Base-by-base conservation (phyloP, 2,797 vertebrate species). In the Channallabes apus region DNA sequence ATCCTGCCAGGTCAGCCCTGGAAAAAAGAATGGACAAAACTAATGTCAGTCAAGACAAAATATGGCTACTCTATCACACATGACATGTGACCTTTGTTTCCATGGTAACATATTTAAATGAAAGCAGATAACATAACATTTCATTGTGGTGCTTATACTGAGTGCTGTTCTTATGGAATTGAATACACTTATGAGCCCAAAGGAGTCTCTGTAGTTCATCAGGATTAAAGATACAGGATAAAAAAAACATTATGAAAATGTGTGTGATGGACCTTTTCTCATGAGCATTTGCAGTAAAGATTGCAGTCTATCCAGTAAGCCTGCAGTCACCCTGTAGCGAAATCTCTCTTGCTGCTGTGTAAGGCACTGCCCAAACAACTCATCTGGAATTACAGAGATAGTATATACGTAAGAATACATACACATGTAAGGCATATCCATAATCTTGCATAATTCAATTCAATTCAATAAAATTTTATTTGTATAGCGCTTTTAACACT, bases 1-100 rank as follows among this genome's bases (percentile, higher is more conserved):
- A 22, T 99, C 97, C 56, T 94, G 96, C 98, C 98, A 99, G 0
- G 96, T 98, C 85, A 98, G 92, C 87, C 98, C 98, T 99, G 92
- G 32, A 77, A 76, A 68, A 38, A n/a, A 20, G 79, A 83, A 35
- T 86, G 41, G 54, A 24, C 3, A 14, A 85, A 84, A 67, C 11
- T 6, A 76, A 82, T 7, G 59, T 80, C n/a, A 85, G 22, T 51
- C 61, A 15, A 22, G 18, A 71, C 20, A 24, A 72, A 71, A 64
- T 29, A 24, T 18, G 69, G 18, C 32, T 32, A 38, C n/a, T 41
- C 41, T 38, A 75, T 68, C 38, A n/a, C 35, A 7, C 18, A 27
- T 54, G 51, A 75, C 35, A 75, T 20, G n/a, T 32, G 51, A 0
- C 51, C n/a, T 27, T 27, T 17, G 14, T 73, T 56, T 18, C 41